A percentile compares a stretch with the other conserved stretches of the same genome.
phyloP scores from a whole-genome alignment of 1,140 invertebrate species.

The Trichonephila clavata region DNA sequence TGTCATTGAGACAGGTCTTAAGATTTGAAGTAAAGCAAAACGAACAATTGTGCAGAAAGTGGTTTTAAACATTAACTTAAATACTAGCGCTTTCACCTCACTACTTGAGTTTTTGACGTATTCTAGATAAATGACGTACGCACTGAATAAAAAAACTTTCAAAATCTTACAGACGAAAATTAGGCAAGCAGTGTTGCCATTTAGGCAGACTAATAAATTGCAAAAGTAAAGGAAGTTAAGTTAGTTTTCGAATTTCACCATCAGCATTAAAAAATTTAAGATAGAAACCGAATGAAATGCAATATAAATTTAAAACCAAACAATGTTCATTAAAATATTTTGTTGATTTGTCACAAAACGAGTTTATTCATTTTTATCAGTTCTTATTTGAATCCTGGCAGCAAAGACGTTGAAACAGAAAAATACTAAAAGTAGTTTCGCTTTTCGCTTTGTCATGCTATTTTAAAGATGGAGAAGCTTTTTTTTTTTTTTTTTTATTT shows the following conservation, averaged over 20 bases:
- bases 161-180: slow-evolving; percentile 70
- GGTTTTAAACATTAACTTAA: not conserved
- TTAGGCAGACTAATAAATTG: not conserved
- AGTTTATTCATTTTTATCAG: too few relatives aligned
- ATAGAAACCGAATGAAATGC: too few relatives aligned
- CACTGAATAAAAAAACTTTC: slow-evolving; percentile 22
- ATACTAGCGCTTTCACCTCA: slow-evolving; percentile 49
- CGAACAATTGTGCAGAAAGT: not conserved
- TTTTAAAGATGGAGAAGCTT: too few relatives aligned
- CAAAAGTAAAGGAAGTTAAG: not conserved
- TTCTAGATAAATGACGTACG: slow-evolving; percentile 56
- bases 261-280: too few relatives aligned
- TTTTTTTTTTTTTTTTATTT: too few relatives aligned
- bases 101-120: slow-evolving; percentile 20
- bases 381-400: not conserved
- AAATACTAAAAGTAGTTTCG: not conserved
- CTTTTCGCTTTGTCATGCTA: not conserved
- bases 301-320: too few relatives aligned
- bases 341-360: too few relatives aligned
- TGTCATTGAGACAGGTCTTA: not conserved
- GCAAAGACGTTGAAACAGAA: not conserved
- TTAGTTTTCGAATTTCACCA: too few relatives aligned
- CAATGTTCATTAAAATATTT: too few relatives aligned
- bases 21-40: not conserved
- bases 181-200: not conserved